phyloP scores from a whole-genome alignment of 1,140 invertebrate genomes.

The Lasaia peninsularis region DNA sequence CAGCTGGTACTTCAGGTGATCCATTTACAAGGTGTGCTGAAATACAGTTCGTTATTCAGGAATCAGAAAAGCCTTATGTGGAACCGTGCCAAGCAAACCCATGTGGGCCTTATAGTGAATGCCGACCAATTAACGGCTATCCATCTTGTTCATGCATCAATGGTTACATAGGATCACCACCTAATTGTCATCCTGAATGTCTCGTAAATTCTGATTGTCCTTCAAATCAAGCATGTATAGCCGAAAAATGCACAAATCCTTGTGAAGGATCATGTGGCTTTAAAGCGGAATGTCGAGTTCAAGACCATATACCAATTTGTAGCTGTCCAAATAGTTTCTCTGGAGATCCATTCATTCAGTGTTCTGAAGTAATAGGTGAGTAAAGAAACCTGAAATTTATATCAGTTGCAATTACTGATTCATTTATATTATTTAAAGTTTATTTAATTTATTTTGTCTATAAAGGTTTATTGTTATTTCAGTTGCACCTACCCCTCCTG shows the following conservation, averaged over 20 bases:
- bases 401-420: not conserved
- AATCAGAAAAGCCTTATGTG: constrained; percentile 38
- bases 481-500: constrained; percentile 68
- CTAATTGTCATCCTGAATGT: constrained; percentile 88
- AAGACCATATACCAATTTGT: constrained; percentile 87
- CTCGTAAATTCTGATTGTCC: constrained; percentile 88
- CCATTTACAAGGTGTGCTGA: constrained; percentile 79
- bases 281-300: constrained; percentile 85
- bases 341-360: constrained; percentile 88
- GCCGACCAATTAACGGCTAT: constrained; percentile 76
- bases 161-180: constrained; percentile 87
- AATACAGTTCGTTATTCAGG: constrained; percentile 66
- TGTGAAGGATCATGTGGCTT: constrained; percentile 89
- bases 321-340: constrained; percentile 84
- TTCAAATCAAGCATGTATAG: constrained; percentile 86
- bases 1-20: constrained; percentile 82
- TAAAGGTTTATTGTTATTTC: constrained; percentile 36
- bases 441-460: not conserved
- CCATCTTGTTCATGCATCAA: constrained; percentile 85
- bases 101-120: constrained; percentile 87
- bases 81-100: constrained; percentile 85
- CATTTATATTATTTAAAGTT: not conserved
- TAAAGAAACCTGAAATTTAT: constrained; percentile 3
- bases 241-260: constrained; percentile 87
- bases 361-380: constrained; percentile 72